Evolutionary conservation across 2,888 invertebrate genomes (phyloP), one percentile per base, ranked within the genome.

Genomic region (Pyralis farinalis): DNA sequence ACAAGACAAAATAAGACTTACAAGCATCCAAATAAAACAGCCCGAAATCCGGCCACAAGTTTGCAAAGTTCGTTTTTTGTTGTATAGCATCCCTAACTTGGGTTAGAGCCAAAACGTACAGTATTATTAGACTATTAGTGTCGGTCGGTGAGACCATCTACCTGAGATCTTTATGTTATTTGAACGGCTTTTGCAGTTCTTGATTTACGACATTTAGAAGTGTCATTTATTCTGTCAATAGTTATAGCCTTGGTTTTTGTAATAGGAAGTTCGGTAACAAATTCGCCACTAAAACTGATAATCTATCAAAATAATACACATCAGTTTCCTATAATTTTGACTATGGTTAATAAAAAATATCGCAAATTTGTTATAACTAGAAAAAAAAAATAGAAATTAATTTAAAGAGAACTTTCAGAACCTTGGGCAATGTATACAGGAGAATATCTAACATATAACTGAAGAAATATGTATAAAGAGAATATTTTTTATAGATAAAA

Each of bases 81-180:
- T 55, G 52, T 55, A 56, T 47, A 53, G 51, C 69, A 70, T 64
- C 68, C 67, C 64, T 70, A 67, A 58, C 53, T 68, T 75, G 83
- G 86, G 73, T 54, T 60, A 48, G 59, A 61, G 85, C 86, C 86
- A 86, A 83, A 68, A 69, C 63, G 50, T 53, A 52, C 68, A 66
- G 74, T 86, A 86, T 85, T 81, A 84, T 83, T 86, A 86, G 86
- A 79, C 69, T 65, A 78, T 78, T 76, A 75, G 66, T 63, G 67
- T 64, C 73, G 63, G 67, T 64, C 73, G 63, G 62, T 56, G 56
- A 51, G 62, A 61, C 54, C 63, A 57, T 73, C 75, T 85, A 85
- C 86, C 83, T 85, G 82, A 52, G 61, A 53, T 61, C 53, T 50
- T 55, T 53, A 43, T 51, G 51, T 63, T 65, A 56, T 49, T 62